Percentiles rank a stretch among this genome's conserved stretches.
Evolutionary conservation across 35 echinoderm and acorn worm genomes (phyloP).

Genomic region (Acanthaster planci): DNA sequence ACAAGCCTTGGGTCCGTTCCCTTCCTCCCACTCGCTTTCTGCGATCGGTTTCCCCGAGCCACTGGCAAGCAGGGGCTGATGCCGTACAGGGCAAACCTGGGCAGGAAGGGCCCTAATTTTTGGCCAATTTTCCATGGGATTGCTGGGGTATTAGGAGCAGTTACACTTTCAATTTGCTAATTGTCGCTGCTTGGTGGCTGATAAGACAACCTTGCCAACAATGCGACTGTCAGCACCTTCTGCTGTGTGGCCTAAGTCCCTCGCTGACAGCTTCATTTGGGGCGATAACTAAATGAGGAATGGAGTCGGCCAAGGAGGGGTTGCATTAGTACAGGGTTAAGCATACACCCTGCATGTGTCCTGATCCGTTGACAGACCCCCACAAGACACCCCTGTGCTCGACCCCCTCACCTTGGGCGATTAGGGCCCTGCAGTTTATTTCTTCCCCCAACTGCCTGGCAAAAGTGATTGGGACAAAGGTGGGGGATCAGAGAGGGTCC

Average conservation of each 20-base stretch:
- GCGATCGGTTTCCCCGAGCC: background rate
- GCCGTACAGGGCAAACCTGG: background rate
- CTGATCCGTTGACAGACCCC: background rate
- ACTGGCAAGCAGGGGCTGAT: background rate
- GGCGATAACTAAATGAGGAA: background rate
- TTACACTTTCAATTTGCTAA: slow-evolving; percentile 21
- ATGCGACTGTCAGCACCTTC: slow-evolving; percentile 18
- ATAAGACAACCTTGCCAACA: slow-evolving; percentile 1
- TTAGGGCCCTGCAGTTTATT: background rate
- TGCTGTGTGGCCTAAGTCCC: background rate
- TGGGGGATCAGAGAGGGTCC: background rate
- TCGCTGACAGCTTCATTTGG: slow-evolving; percentile 27
- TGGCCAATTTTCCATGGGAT: slow-evolving; percentile 18
- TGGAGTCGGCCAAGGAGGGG: background rate
- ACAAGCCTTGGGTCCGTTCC: background rate
- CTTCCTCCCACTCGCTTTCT: background rate
- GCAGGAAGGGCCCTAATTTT: slow-evolving; percentile 10
- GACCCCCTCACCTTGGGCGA: slow-evolving; percentile 19
- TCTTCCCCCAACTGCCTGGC: background rate
- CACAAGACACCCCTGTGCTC: background rate
- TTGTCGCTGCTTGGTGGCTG: slow-evolving; percentile 5
- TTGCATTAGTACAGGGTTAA: background rate
- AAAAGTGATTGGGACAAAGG: slow-evolving; percentile 23
- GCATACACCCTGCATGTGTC: background rate
- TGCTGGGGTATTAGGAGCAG: slow-evolving; percentile 21